Evolutionary conservation across 1,140 invertebrate species (phyloP).

Genomic region (Leptinotarsa texana): DNA sequence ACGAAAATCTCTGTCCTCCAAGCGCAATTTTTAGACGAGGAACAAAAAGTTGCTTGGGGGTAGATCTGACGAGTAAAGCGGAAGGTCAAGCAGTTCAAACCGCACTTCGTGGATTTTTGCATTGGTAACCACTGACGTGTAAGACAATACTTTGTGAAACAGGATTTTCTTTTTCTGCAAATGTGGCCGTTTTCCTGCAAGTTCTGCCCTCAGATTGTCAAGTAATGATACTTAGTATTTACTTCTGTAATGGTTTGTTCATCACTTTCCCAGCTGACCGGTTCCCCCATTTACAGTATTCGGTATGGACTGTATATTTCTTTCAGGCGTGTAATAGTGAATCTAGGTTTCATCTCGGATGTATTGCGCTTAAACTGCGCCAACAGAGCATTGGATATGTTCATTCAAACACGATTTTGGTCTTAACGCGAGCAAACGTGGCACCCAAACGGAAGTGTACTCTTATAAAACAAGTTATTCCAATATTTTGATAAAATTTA

Average conservation of each 20-base stretch:
- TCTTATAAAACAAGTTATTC: no score
- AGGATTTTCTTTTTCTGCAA: conserved; percentile 48
- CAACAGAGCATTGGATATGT: neutral
- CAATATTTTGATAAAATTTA: no score
- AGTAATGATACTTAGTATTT: conserved; percentile 39
- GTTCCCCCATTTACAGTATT: neutral
- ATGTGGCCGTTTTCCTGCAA: conserved; percentile 46
- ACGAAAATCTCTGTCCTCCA: conserved; percentile 43
- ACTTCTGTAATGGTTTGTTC: neutral
- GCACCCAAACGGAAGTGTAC: neutral
- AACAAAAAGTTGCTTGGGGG: conserved; percentile 35
- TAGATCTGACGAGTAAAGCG: conserved; percentile 53
- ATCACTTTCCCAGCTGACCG: neutral
- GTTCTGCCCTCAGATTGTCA: conserved; percentile 52
- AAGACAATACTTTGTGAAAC: conserved; percentile 38
- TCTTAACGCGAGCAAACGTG: neutral
- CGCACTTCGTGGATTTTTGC: conserved; percentile 49
- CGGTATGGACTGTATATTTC: neutral
- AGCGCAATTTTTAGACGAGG: conserved; percentile 38
- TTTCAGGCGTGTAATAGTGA: neutral
- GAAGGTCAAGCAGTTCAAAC: conserved; percentile 54
- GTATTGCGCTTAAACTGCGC: neutral
- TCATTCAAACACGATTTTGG: neutral
- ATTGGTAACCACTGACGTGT: conserved; percentile 42
- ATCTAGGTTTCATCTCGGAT: neutral